These are phyloP conservation scores for Morone saxatilis DNA, from an alignment of 2,113 vertebrate genomes.

Conservation along the genomic window DNA sequence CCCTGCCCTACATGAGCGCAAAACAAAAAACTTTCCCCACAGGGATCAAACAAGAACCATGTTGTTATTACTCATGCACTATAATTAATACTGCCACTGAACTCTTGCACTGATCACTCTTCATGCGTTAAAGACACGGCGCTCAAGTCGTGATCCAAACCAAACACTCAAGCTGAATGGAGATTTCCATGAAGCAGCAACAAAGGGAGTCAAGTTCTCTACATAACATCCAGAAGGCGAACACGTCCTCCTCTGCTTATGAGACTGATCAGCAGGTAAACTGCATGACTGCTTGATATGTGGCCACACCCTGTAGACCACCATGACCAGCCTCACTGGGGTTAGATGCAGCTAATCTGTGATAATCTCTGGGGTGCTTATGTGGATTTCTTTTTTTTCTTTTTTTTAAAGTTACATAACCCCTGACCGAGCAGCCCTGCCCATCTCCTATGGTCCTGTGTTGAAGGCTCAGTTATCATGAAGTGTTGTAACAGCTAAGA, in stretches of 20 bases:
- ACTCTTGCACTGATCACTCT: background rate
- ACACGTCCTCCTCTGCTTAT: slow-evolving; percentile 28
- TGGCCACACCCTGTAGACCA: slow-evolving; percentile 44
- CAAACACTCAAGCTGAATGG: slow-evolving; percentile 50
- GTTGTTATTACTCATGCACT: background rate
- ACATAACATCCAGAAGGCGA: slow-evolving; percentile 14
- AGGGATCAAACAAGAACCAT: slow-evolving; percentile 7
- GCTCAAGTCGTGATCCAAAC: slow-evolving; percentile 48
- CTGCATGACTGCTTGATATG: slow-evolving; percentile 13
- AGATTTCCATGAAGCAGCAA: slow-evolving; percentile 59
- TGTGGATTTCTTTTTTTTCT: slow-evolving; percentile 3
- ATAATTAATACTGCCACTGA: slow-evolving; percentile 9
- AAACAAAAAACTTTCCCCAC: slow-evolving; percentile 2
- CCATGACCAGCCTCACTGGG: background rate
- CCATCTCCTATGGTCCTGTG: background rate
- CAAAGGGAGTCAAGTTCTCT: slow-evolving; percentile 54
- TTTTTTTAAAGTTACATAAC: slow-evolving; percentile 16
- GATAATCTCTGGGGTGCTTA: slow-evolving; percentile 20
- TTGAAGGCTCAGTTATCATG: slow-evolving; percentile 1
- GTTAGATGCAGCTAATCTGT: slow-evolving; percentile 30
- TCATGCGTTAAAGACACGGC: background rate
- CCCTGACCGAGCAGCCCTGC: slow-evolving; percentile 12
- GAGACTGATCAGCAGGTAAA: slow-evolving; percentile 41
- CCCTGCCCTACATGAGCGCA: background rate
- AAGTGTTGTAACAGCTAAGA: slow-evolving; percentile 3